Evolutionary conservation across 1,140 invertebrate genomes (phyloP), one percentile per base, ranked within the genome.

Genomic region (Ladona fulva): DNA sequence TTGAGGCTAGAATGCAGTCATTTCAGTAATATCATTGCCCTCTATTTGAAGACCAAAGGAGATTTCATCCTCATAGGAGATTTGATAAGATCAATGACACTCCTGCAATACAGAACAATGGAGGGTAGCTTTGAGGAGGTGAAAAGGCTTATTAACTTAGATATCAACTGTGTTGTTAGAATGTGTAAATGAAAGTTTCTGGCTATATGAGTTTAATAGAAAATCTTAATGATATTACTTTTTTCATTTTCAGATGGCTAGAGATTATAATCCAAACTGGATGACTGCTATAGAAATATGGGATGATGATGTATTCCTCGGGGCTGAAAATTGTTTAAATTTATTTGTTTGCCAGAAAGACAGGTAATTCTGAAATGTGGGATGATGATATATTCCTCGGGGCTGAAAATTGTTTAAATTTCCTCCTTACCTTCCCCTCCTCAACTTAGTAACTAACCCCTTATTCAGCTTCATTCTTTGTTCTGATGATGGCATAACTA

Each of bases 31-130:
- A 98, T 99, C 76, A 92, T 97, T 78, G 95, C 97, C 0, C 85
- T 99, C 5, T 97, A 93, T 83, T 85, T 99, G 10, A 99, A 99
- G 87, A 96, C 94, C 0, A 99, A 99, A 86, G 97, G 97, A 0
- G 98, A 99, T 83, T 98, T 99, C 85, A 95, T 99, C 78, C 86
- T 99, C 0, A 94, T 99, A 42, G 97, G 97, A 0, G 98, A 99
- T 87, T 87, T 99, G 0, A 99, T 99, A 96, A 87, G 97, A 42
- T 99, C 97, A 8, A 92, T 99, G 81, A 96, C 95, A 0, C 84
- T 99, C 16, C 85, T 99, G 37, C 93, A 96, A 79, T 99, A 99
- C 84, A 99, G 98, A 88, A 95, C 95, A 81, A 93, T 98, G 91
- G 97, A 99, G 86, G 96, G 95, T 44, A 96, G 93, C 82, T 98